A percentile compares a stretch with the other conserved stretches of the same genome.
Evolutionary conservation across 1,140 invertebrate species (phyloP).

Genomic region (Marisa cornuarietis): DNA sequence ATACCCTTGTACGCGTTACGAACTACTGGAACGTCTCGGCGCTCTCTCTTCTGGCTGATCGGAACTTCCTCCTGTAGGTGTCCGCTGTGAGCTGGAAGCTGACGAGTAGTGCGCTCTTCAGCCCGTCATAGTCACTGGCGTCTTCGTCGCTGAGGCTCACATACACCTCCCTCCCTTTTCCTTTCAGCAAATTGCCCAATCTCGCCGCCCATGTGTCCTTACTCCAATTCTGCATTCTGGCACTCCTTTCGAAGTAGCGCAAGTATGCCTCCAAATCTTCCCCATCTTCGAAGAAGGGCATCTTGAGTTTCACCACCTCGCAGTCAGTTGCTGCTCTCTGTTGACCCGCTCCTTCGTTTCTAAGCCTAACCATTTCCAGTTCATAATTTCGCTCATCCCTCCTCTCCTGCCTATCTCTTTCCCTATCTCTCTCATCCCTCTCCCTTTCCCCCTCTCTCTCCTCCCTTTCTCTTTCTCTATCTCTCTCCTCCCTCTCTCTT

Average conservation of each 20-base stretch:
- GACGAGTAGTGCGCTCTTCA: not conserved
- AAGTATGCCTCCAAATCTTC: too few species aligned
- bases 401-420: too few species aligned
- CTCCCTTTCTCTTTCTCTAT: too few species aligned
- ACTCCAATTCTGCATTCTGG: not conserved
- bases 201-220: not conserved
- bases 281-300: not conserved
- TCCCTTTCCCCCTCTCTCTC: too few species aligned
- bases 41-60: not conserved
- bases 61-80: not conserved
- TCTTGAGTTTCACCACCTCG: too few species aligned
- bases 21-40: not conserved
- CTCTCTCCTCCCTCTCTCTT: too few species aligned
- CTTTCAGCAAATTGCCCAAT: not conserved
- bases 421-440: too few species aligned
- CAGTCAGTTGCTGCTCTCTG: too few species aligned
- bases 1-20: not conserved
- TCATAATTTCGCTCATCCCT: too few species aligned
- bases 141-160: not conserved
- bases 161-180: not conserved
- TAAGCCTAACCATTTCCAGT: too few species aligned
- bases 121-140: not conserved
- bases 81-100: not conserved
- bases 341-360: too few species aligned
- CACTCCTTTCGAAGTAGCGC: not conserved